Conservation (phyloP, 30 jellyfish, hydroid and myxozoan species). For the Aurelia aurita complex sp. Pacific region DNA sequence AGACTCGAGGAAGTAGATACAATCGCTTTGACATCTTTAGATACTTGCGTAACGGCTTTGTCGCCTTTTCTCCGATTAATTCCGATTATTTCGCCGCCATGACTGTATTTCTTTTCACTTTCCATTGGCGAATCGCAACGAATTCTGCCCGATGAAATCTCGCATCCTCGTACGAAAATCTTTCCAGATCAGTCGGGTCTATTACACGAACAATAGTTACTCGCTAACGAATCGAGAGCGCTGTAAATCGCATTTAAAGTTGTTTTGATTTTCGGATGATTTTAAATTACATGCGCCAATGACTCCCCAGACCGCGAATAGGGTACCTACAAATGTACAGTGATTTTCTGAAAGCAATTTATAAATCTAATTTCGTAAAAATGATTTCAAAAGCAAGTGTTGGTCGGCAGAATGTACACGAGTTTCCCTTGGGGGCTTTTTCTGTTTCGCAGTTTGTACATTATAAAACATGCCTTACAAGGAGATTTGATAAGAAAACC, state of each 20-base stretch:
- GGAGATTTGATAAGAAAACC: too few relatives aligned
- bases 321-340: background rate
- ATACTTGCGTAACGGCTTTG: too few relatives aligned
- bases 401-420: too few relatives aligned
- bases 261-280: conserved; percentile 18
- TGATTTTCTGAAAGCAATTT: conserved; percentile 3
- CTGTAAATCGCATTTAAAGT: background rate
- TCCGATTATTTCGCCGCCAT: conserved; percentile 19
- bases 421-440: too few relatives aligned
- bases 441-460: too few relatives aligned
- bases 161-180: conserved; percentile 27
- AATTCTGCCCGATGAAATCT: conserved; percentile 7
- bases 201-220: too few relatives aligned
- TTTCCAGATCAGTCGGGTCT: background rate
- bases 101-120: background rate
- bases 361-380: background rate
- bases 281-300: conserved; percentile 21
- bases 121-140: background rate
- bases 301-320: background rate
- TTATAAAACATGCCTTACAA: too few relatives aligned
- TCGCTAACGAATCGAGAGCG: too few relatives aligned
- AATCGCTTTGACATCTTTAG: too few relatives aligned
- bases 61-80: background rate
- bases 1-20: too few relatives aligned
- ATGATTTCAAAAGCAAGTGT: background rate